A percentile compares a stretch with the other conserved stretches of the same genome.
phyloP scores from a whole-genome alignment of 1,140 invertebrate genomes.

The Panagrolaimus sp. region DNA sequence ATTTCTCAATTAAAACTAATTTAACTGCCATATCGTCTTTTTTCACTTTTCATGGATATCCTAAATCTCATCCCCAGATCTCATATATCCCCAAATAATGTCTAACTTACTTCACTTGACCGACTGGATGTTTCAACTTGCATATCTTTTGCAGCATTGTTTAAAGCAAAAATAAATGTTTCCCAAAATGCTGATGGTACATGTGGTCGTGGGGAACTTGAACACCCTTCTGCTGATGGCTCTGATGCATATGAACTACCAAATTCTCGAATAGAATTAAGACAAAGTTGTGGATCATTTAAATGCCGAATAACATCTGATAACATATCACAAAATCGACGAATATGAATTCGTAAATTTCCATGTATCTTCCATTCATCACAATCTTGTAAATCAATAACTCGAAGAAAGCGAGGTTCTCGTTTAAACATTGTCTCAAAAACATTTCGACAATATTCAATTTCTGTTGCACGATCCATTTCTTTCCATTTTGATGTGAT shows the following conservation, averaged over 20 bases:
- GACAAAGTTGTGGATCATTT: constrained; percentile 24
- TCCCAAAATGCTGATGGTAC: constrained; percentile 34
- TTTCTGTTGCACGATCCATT: constrained; percentile 14
- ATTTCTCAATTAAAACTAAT: too few relatives aligned
- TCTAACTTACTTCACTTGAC: constrained; percentile 24
- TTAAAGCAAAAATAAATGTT: constrained; percentile 30
- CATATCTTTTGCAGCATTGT: constrained; percentile 35
- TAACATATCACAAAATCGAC: constrained; percentile 31
- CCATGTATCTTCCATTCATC: constrained; percentile 21
- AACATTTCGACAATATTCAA: constrained; percentile 28
- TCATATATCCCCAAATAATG: neutral
- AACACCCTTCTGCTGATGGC: neutral
- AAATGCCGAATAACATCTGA: constrained; percentile 26
- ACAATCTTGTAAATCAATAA: constrained; percentile 24
- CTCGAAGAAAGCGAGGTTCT: constrained; percentile 22
- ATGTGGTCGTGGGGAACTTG: neutral
- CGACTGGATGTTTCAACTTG: constrained; percentile 28
- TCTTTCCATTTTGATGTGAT: constrained; percentile 29
- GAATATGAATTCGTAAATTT: constrained; percentile 23
- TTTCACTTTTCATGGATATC: too few relatives aligned
- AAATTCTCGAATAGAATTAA: constrained; percentile 28
- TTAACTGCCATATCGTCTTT: too few relatives aligned
- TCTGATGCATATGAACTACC: constrained; percentile 21
- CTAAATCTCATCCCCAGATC: too few relatives aligned
- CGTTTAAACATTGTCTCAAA: constrained; percentile 32